phyloP scores from a whole-genome alignment of 2,888 invertebrate species.

The Furcula furcula region DNA sequence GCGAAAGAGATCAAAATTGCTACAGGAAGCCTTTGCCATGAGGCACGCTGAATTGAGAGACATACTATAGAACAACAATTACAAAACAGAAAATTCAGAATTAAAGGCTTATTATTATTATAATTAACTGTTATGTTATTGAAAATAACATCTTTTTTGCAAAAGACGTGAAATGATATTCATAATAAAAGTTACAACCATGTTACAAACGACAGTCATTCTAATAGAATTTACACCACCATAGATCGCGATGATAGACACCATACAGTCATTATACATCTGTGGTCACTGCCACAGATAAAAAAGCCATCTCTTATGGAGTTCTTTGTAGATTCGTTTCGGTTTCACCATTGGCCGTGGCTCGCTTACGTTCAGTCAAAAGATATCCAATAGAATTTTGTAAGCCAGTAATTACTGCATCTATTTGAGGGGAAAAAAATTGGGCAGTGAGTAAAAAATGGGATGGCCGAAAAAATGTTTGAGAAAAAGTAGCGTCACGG shows the following conservation, averaged over 20 bases:
- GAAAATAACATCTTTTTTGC: slow-evolving; percentile 17
- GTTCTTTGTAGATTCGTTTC: slow-evolving; percentile 56
- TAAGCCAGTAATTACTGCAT: slow-evolving; percentile 57
- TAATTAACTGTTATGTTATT: too few species aligned
- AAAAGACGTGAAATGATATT: background rate
- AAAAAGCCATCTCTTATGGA: slow-evolving; percentile 46
- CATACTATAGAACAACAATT: too few species aligned
- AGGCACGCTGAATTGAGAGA: too few species aligned
- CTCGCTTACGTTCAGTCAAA: slow-evolving; percentile 17
- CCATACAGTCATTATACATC: slow-evolving; percentile 57
- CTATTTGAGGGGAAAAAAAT: slow-evolving; percentile 37
- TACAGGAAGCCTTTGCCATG: too few species aligned
- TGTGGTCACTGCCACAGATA: slow-evolving; percentile 43
- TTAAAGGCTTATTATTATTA: too few species aligned
- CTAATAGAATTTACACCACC: slow-evolving; percentile 38
- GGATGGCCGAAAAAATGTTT: slow-evolving; percentile 28
- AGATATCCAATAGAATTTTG: slow-evolving; percentile 53
- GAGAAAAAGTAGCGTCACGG: slow-evolving; percentile 30
- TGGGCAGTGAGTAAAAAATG: slow-evolving; percentile 43
- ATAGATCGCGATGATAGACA: slow-evolving; percentile 55
- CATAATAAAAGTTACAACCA: slow-evolving; percentile 16
- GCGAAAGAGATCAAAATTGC: too few species aligned
- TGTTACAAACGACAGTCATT: slow-evolving; percentile 43
- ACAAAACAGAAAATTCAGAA: too few species aligned
- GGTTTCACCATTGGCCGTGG: slow-evolving; percentile 35